Conservation (phyloP, 2,888 invertebrate species). For the Lypha dubia region DNA sequence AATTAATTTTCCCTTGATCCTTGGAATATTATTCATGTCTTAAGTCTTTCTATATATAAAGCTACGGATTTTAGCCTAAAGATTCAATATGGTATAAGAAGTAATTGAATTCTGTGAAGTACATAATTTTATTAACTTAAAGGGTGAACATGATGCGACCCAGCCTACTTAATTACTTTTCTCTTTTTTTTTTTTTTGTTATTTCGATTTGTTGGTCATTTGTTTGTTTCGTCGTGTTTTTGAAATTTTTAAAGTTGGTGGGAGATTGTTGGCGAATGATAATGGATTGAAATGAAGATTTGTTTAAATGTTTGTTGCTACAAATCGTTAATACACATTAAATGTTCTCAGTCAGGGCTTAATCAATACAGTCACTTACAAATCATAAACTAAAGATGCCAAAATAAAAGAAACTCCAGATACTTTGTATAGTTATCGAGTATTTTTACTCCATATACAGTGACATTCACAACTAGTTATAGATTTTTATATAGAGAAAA, state of each 20-base stretch:
- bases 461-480: conserved; percentile 39
- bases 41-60: no score
- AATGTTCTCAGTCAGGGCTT: conserved; percentile 81
- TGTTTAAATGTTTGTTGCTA: conserved; percentile 76
- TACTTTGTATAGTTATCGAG: conserved; percentile 4
- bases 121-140: background rate
- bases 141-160: background rate
- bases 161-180: background rate
- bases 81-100: no score
- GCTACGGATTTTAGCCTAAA: no score
- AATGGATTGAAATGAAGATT: conserved; percentile 63
- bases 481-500: background rate
- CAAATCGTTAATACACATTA: conserved; percentile 83
- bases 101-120: no score
- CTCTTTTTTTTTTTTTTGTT: background rate
- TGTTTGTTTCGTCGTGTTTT: conserved; percentile 9
- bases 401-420: background rate
- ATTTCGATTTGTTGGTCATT: conserved; percentile 7
- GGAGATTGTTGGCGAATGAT: conserved; percentile 47
- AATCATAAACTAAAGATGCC: conserved; percentile 41
- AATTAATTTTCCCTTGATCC: no score
- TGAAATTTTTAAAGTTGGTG: conserved; percentile 34
- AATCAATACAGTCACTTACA: conserved; percentile 72
- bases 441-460: conserved; percentile 34
- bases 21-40: no score